These are phyloP conservation scores for Bergia sp. DNA, from an alignment of 92 coral and sea anemone genomes.

Conservation along the genomic window DNA sequence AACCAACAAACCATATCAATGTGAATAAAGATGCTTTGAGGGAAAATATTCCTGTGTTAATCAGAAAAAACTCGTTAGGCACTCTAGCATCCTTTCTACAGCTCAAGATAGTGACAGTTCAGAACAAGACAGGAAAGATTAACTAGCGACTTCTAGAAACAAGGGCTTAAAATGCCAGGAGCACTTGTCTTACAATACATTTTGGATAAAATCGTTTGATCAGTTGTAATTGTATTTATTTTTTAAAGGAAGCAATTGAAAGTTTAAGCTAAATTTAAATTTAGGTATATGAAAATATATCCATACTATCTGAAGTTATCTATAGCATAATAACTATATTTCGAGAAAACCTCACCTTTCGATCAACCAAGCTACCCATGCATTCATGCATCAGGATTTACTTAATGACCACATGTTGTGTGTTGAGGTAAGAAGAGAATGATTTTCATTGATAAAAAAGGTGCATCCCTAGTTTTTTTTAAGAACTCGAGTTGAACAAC, in stretches of 20 bases:
- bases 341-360: neutral
- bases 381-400: neutral
- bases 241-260: neutral
- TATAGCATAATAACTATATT: neutral
- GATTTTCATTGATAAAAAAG: neutral
- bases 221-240: no score
- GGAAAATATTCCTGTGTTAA: neutral
- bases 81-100: neutral
- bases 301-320: neutral
- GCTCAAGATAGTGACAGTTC: neutral
- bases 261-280: no score
- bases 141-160: neutral
- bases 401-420: neutral
- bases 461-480: neutral
- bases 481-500: neutral
- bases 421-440: neutral
- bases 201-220: neutral
- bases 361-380: neutral
- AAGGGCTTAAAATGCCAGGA: no score
- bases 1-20: neutral
- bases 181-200: no score
- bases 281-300: neutral
- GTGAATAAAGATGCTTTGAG: neutral
- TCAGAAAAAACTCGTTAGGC: neutral
- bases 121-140: neutral